Evolutionary conservation across 2,888 invertebrate genomes (phyloP).

Genomic region (Troglohyphantes excavatus): DNA sequence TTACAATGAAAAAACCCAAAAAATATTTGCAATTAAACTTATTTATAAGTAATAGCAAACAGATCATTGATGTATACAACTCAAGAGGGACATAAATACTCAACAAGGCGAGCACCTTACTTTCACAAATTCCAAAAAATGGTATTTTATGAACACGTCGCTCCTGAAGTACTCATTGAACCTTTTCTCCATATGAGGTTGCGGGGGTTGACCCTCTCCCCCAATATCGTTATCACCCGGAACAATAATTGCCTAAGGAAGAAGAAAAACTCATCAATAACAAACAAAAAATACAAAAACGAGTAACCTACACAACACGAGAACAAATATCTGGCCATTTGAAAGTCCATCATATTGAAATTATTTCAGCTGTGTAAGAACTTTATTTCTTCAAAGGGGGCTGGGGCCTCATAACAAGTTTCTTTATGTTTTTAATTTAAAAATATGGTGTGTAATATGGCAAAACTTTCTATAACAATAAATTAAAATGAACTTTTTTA

Average conservation of each 20-base stretch:
- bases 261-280: neutral
- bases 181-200: constrained; percentile 87
- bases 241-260: constrained; percentile 86
- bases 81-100: neutral
- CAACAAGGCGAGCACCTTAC: too few relatives aligned
- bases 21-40: neutral
- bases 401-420: too few relatives aligned
- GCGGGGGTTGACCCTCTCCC: constrained; percentile 90
- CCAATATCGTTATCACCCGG: constrained; percentile 99
- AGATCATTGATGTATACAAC: neutral
- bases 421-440: too few relatives aligned
- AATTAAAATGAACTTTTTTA: too few relatives aligned
- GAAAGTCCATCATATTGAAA: too few relatives aligned
- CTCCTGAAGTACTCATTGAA: constrained; percentile 90
- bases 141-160: constrained; percentile 84
- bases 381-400: too few relatives aligned
- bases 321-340: neutral
- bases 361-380: too few relatives aligned
- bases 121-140: constrained; percentile 83
- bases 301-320: neutral
- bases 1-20: neutral
- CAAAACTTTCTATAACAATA: too few relatives aligned
- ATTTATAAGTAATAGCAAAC: neutral
- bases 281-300: neutral
- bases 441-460: too few relatives aligned